Conservation (phyloP, 2,797 vertebrate species). For the Tolypeutes matacus region DNA sequence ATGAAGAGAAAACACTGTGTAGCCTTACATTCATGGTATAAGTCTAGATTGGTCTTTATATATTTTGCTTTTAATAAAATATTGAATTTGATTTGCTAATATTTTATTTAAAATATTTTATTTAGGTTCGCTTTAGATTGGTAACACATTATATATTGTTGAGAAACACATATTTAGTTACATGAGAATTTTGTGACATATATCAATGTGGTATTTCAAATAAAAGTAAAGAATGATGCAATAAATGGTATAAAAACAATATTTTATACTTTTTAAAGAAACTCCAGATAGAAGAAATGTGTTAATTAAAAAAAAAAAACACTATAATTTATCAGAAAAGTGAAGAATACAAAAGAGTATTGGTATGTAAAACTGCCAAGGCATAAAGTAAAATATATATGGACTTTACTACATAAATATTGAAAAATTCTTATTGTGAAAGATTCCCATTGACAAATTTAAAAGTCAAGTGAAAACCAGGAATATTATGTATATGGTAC, state of each 20-base stretch:
- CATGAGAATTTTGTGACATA: neutral
- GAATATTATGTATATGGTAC: neutral
- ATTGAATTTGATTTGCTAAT: neutral
- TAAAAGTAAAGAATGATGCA: neutral
- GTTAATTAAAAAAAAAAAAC: neutral
- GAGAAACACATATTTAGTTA: neutral
- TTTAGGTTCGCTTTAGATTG: neutral
- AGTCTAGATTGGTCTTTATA: neutral
- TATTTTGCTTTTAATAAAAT: neutral
- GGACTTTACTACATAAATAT: conserved; percentile 6
- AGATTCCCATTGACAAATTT: neutral
- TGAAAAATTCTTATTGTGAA: neutral
- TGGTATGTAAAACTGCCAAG: neutral
- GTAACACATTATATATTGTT: neutral
- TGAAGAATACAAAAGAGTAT: neutral
- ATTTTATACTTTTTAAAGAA: neutral
- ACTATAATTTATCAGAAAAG: neutral
- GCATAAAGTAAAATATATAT: neutral
- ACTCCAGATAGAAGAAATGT: neutral
- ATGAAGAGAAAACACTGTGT: neutral
- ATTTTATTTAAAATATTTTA: conserved; percentile 10
- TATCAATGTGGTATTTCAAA: neutral
- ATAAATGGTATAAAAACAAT: neutral
- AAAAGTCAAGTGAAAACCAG: neutral
- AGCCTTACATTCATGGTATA: neutral